Conservation (phyloP, 2,113 vertebrate species). For the Cercocebus atys region DNA sequence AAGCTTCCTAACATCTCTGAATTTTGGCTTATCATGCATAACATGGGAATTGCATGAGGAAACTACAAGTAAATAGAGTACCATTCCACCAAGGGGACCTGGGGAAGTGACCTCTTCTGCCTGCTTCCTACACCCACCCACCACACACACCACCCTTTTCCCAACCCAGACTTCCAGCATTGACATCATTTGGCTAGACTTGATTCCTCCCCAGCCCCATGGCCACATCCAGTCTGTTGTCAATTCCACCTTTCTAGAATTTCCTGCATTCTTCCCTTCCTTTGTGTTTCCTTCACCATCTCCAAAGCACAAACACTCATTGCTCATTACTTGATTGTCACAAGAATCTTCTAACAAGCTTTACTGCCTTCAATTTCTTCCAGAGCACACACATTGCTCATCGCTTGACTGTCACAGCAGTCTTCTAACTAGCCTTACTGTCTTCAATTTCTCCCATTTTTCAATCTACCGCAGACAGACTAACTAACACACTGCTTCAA, state of each 20-base stretch:
- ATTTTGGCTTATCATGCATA: background rate
- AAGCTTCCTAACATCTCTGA: background rate
- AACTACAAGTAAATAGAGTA: background rate
- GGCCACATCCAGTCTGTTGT: background rate
- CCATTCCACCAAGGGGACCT: background rate
- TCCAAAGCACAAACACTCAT: background rate
- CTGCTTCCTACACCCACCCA: accelerated
- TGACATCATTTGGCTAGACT: background rate
- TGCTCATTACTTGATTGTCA: background rate
- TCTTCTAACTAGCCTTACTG: background rate
- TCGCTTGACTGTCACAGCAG: background rate
- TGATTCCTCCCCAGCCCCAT: background rate
- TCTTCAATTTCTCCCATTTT: background rate
- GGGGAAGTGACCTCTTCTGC: background rate
- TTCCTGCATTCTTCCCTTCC: background rate
- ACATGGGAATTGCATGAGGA: background rate
- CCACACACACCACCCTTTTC: background rate
- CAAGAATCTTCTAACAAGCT: background rate
- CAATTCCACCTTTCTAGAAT: background rate
- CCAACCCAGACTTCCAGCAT: background rate
- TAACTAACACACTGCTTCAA: background rate
- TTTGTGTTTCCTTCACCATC: background rate
- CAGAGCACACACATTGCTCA: background rate
- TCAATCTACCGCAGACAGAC: no score
- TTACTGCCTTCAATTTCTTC: background rate